phyloP scores from a whole-genome alignment of 2,113 vertebrate genomes.

The Lycocorax pyrrhopterus region DNA sequence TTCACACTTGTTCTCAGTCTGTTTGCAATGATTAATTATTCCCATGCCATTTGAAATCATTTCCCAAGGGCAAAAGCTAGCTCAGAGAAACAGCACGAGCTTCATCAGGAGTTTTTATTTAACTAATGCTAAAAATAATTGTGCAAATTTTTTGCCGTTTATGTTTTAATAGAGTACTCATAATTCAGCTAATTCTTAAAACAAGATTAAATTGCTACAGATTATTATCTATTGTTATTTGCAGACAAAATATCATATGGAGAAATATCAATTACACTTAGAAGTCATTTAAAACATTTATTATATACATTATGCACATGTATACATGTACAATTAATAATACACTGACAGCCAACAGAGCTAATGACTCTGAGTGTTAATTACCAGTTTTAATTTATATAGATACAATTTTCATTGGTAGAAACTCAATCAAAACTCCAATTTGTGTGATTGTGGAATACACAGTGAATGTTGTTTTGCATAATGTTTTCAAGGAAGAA shows the following conservation, averaged over 20 bases:
- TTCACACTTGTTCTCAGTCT: not conserved
- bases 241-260: not conserved
- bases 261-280: not conserved
- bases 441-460: not conserved
- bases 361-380: not conserved
- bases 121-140: not conserved
- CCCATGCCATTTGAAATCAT: not conserved
- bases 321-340: not conserved
- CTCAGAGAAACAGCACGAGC: not conserved
- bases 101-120: not conserved
- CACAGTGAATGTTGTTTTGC: not conserved
- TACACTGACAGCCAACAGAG: not conserved
- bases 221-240: not conserved
- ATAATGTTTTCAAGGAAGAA: not conserved
- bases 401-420: not conserved
- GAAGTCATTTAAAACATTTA: not conserved
- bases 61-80: not conserved
- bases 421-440: not conserved
- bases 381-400: not conserved
- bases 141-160: not conserved
- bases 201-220: not conserved
- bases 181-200: not conserved
- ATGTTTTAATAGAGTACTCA: not conserved
- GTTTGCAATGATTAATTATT: not conserved
- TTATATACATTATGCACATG: not conserved